Base-by-base conservation (phyloP, 2,888 invertebrate genomes). In the Phengaris arion region DNA sequence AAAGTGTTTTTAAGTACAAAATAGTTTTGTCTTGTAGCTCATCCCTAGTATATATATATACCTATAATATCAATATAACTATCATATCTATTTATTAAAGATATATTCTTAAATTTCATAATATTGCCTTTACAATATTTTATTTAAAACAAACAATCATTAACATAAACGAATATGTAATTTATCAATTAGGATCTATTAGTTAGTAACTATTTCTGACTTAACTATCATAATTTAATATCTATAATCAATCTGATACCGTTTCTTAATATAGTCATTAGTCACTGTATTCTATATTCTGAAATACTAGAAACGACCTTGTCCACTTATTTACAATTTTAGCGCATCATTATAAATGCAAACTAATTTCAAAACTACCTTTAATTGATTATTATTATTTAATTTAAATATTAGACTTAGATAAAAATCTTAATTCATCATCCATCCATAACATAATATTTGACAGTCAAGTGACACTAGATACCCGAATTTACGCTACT, bases 1-100 rank as follows among this genome's bases (percentile, higher is more conserved):
- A 78, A 78, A 79, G 75, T 75, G 59, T 64, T 73, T 77, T 78
- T 77, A 77, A 76, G 8, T 52, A 74, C 76, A 59, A 73, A 55
- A 51, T 64, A 46, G 22, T 78, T 78, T 75, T 76, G 51, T 77
- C 77, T 75, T 74, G 59, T 79, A 69, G 64, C 5, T 13, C 35
- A 74, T 64, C 76, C 77, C 74, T 54, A 12, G 10, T 13, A 45
- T 45, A 6, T 64, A 64, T 2, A 35, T 6, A 1, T 64, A 64
- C 15, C 35, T 35, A 6, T 12, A 35, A 64, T 22, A 59, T 35
- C 12, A 22, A 64, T 5, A 15, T 57, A 52, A 52, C 12, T 52
- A 52, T 22, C 9, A 22, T 59, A 59, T 8, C 35, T 35, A 22
- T 22, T 57, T 8, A 59, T 8, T 9, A 59, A 22, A 22, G 9